These are phyloP conservation scores for Boloria euphrosyne DNA, from an alignment of 2,888 invertebrate genomes.

Conservation along the genomic window DNA sequence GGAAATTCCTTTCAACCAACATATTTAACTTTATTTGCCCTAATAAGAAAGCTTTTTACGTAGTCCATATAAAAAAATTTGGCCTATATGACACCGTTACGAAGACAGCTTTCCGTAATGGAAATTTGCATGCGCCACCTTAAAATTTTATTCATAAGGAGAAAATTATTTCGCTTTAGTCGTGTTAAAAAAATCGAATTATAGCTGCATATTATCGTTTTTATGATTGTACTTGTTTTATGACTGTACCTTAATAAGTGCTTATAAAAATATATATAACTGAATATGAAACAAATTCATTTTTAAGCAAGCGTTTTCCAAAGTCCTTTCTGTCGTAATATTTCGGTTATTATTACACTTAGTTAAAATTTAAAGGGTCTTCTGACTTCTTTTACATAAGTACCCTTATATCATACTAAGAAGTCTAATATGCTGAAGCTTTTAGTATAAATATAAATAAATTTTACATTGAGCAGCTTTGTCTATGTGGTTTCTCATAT, in stretches of 20 bases:
- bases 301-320: neutral
- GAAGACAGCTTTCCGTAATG: conserved; percentile 69
- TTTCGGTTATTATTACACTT: too few species aligned
- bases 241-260: conserved; percentile 17
- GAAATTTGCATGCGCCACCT: conserved; percentile 79
- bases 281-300: neutral
- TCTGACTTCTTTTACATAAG: too few species aligned
- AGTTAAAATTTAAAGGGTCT: too few species aligned
- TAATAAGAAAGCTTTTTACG: conserved; percentile 63
- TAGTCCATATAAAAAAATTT: conserved; percentile 67
- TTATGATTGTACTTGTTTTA: conserved; percentile 22
- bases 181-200: conserved; percentile 72
- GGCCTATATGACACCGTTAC: conserved; percentile 73
- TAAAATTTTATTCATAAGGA: conserved; percentile 81
- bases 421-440: too few species aligned
- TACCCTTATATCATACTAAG: too few species aligned
- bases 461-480: too few species aligned
- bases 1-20: conserved; percentile 18
- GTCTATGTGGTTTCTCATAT: too few species aligned
- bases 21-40: conserved; percentile 27
- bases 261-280: too few species aligned
- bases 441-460: too few species aligned
- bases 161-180: conserved; percentile 76
- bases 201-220: conserved; percentile 52
- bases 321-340: too few species aligned